These are phyloP conservation scores for Euura saliciscinereae DNA, from an alignment of 1,140 invertebrate genomes.

Conservation along the genomic window DNA sequence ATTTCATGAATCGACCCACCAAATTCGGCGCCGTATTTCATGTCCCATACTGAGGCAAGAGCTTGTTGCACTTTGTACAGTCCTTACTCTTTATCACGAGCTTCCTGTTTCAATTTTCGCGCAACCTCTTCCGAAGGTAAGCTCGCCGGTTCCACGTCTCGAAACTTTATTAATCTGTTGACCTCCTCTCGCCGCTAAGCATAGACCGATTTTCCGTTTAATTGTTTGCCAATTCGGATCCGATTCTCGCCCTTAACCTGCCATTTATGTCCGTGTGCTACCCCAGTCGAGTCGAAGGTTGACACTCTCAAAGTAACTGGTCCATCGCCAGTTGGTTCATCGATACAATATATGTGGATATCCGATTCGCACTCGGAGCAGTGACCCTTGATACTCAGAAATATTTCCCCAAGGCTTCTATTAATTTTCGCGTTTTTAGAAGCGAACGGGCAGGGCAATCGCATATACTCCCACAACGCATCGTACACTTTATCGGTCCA, in stretches of 20 bases:
- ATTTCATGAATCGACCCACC: conserved; percentile 11
- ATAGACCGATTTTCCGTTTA: conserved; percentile 11
- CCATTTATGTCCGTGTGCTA: conserved; percentile 14
- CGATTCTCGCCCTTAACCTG: conserved; percentile 10
- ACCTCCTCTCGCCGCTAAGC: conserved; percentile 14
- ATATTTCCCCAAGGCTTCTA: conserved; percentile 10
- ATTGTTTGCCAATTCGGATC: conserved; percentile 14
- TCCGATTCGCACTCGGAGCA: conserved; percentile 13
- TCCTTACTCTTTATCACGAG: conserved; percentile 14
- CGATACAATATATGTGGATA: conserved; percentile 9
- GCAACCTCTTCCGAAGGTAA: conserved; percentile 15
- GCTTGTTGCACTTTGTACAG: not conserved
- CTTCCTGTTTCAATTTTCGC: conserved; percentile 19
- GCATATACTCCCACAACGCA: conserved; percentile 17
- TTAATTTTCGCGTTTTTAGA: conserved; percentile 21
- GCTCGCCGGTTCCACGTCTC: conserved; percentile 17
- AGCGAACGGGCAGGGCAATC: conserved; percentile 16
- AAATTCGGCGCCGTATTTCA: conserved; percentile 20
- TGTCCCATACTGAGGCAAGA: conserved; percentile 9
- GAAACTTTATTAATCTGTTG: conserved; percentile 17
- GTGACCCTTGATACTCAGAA: conserved; percentile 14
- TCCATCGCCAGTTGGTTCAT: not conserved
- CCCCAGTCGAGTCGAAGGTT: conserved; percentile 9
- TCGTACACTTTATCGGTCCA: conserved; percentile 19
- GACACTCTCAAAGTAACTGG: conserved; percentile 11